Evolutionary conservation across 2,113 vertebrate genomes (phyloP).

Genomic region (Anser cygnoides): DNA sequence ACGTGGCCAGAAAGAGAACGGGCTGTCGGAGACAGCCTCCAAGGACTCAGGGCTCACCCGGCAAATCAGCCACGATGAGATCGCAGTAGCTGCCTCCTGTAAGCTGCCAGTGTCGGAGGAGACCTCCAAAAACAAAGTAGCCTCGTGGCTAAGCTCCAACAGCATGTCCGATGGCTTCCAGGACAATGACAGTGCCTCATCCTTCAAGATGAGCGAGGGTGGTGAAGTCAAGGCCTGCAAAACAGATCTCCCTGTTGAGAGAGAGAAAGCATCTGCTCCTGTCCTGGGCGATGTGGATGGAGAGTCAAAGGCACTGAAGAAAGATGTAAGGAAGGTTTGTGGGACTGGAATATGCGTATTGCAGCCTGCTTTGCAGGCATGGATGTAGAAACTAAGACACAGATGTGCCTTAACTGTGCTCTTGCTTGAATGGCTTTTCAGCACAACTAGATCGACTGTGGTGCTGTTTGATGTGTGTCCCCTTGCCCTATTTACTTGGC

Average conservation of each 20-base stretch:
- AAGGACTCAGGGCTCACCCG: conserved; percentile 83
- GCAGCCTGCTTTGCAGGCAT: not conserved
- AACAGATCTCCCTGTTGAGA: not conserved
- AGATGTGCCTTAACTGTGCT: not conserved
- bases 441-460: fast-evolving
- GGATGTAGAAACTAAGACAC: not conserved
- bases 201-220: conserved; percentile 66
- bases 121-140: conserved; percentile 94
- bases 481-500: not conserved
- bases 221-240: conserved; percentile 49
- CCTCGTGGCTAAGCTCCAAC: conserved; percentile 90
- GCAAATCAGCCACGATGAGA: conserved; percentile 66
- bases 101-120: conserved; percentile 88
- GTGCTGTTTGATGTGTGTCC: not conserved
- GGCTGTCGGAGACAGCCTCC: conserved; percentile 64
- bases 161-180: conserved; percentile 63
- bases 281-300: conserved; percentile 48
- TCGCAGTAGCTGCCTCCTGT: not conserved
- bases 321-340: conserved; percentile 49
- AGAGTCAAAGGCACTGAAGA: conserved; percentile 59
- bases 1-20: conserved; percentile 90
- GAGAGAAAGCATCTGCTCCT: conserved; percentile 19
- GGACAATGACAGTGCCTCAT: conserved; percentile 68
- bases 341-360: not conserved
- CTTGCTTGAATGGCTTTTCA: not conserved